Base-by-base conservation (phyloP, 1,140 invertebrate genomes). In the Drosophila murphyi region DNA sequence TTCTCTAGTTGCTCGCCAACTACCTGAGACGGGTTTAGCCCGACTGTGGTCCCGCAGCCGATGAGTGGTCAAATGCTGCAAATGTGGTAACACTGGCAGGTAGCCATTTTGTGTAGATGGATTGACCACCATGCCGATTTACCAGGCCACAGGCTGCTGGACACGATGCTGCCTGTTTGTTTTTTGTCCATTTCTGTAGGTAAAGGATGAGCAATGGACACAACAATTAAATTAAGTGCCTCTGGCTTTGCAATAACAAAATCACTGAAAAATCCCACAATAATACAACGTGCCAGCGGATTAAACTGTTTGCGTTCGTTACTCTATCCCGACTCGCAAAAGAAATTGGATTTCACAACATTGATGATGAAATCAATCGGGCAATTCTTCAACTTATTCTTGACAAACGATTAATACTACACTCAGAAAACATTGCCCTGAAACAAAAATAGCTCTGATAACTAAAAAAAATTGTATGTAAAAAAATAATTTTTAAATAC, bases 91-190 rank as follows among this genome's bases (percentile, higher is more conserved):
- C 5, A 3, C 5, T 4, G 37, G 0, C 55, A 81, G 79, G 79
- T 82, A 81, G 37, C 50, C 39, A 54, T 61, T 54, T 39, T 43
- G 57, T 8, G 7, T 45, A 35, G 48, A 45, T 43, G 4, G 37
- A 55, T 47, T 28, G 55, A n/a, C 12, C 35, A 34, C 55, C 45
- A 32, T 32, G 7, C 10, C 34, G 32, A 56, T 47, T 28, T 57
- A 41, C 29, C 43, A 67, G 62, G 34, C 41, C 28, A 4, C 2
- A 6, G 39, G 39, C 39, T 2, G 10, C 2, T 34, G 50, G 57
- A 82, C 80, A 70, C 63, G 80, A 65, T 52, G 47, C 39, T 47
- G 62, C 80, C 61, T 82, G 76, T 68, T 47, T 20, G 37, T 20
- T 20, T 20, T 20, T 20, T 20, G 4, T 12, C 5, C n/a, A 3